Percentiles rank a stretch among this genome's conserved stretches.
Conservation (phyloP, 2,888 invertebrate species). For the Gymnocheta viridis region DNA sequence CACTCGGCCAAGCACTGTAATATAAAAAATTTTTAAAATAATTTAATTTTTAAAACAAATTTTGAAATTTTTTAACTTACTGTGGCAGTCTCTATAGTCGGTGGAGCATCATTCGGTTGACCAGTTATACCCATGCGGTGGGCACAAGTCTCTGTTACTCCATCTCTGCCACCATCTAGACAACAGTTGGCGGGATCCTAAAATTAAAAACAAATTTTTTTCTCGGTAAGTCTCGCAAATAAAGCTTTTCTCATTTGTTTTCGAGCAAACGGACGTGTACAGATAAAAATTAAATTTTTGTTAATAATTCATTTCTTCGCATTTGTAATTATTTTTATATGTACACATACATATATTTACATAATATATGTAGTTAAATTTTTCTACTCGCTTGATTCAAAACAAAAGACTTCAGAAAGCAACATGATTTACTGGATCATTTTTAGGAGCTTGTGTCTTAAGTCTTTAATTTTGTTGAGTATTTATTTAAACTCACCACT, state of each 20-base stretch:
- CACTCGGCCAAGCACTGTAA: conserved; percentile 80
- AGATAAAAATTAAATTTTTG: too few species aligned
- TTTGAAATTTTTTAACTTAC: conserved; percentile 65
- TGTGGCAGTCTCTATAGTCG: conserved; percentile 76
- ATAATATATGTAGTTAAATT: too few species aligned
- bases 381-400: neutral
- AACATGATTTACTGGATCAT: conserved; percentile 7
- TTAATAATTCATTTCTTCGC: too few species aligned
- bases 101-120: conserved; percentile 69
- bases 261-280: too few species aligned
- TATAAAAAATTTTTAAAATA: neutral
- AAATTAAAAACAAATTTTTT: neutral
- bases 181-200: conserved; percentile 80
- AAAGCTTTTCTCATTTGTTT: neutral
- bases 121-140: conserved; percentile 74
- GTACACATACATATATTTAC: too few species aligned
- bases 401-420: conserved; percentile 51
- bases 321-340: too few species aligned
- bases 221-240: neutral
- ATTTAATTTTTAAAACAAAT: neutral
- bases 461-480: conserved; percentile 36
- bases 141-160: conserved; percentile 76
- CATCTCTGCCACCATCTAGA: conserved; percentile 78
- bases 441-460: conserved; percentile 40
- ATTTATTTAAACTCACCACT: conserved; percentile 75